Evolutionary conservation across 2,797 vertebrate genomes (phyloP).

Genomic region (Falco naumanni): DNA sequence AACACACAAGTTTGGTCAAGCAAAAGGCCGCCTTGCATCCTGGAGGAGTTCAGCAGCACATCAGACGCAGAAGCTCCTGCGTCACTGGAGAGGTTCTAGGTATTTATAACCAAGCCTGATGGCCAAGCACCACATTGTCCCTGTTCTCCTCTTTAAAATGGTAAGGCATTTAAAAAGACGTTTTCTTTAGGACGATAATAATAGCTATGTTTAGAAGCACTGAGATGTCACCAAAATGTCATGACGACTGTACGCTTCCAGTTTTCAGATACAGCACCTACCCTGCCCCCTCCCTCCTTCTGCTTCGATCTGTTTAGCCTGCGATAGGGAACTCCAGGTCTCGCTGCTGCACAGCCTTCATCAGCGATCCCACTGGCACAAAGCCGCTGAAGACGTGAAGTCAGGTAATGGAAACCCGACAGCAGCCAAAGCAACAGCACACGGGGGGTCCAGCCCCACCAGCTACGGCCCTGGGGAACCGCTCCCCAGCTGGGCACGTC

Average conservation of each 20-base stretch:
- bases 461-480: neutral
- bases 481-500: neutral
- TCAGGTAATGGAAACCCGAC: fast-evolving
- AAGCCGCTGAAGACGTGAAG: neutral
- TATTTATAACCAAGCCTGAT: neutral
- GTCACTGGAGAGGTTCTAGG: neutral
- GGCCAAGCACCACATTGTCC: neutral
- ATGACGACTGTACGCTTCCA: neutral
- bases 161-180: neutral
- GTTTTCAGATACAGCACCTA: neutral
- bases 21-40: neutral
- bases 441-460: too few relatives aligned
- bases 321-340: neutral
- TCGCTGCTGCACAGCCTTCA: neutral
- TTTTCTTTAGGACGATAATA: neutral
- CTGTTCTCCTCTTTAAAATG: neutral
- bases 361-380: neutral
- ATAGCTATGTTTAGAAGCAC: neutral
- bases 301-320: neutral
- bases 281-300: neutral
- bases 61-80: neutral
- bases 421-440: neutral
- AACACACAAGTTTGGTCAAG: neutral
- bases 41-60: neutral
- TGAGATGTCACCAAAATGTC: slow-evolving; percentile 1